Percentiles rank a stretch among this genome's conserved stretches.
Conservation (phyloP, 2,797 vertebrate species). For the Stomatorhinus walkeri region DNA sequence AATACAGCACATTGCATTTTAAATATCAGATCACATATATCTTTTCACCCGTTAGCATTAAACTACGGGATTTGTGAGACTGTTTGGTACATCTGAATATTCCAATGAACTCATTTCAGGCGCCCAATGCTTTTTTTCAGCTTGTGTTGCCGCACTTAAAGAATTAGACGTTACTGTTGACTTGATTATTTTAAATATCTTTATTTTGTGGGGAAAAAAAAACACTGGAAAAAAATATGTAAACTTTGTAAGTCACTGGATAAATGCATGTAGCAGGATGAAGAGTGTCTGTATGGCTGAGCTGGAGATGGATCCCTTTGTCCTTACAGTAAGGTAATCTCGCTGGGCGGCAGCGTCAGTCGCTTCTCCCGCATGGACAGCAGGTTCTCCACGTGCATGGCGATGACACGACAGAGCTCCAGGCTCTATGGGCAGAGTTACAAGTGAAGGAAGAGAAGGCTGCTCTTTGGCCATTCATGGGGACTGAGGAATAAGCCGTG, state of each 20-base stretch:
- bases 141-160: background rate
- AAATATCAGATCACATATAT: background rate
- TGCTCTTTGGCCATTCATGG: background rate
- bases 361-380: constrained; percentile 80
- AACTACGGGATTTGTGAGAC: background rate
- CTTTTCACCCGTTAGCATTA: background rate
- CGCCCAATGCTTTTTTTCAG: background rate
- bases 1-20: background rate
- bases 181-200: constrained; percentile 6
- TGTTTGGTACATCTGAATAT: background rate
- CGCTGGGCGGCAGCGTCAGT: constrained; percentile 85
- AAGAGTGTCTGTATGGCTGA: background rate
- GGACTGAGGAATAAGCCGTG: background rate
- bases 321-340: constrained; percentile 85
- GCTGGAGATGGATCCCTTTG: background rate
- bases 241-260: background rate
- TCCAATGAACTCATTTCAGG: background rate
- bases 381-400: constrained; percentile 85
- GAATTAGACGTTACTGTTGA: background rate
- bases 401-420: constrained; percentile 88
- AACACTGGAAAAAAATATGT: background rate
- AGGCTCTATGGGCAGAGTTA: constrained; percentile 65
- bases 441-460: background rate
- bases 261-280: background rate
- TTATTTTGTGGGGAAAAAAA: background rate